Base-by-base conservation (phyloP, 2,113 vertebrate genomes). In the Echinops telfairi region DNA sequence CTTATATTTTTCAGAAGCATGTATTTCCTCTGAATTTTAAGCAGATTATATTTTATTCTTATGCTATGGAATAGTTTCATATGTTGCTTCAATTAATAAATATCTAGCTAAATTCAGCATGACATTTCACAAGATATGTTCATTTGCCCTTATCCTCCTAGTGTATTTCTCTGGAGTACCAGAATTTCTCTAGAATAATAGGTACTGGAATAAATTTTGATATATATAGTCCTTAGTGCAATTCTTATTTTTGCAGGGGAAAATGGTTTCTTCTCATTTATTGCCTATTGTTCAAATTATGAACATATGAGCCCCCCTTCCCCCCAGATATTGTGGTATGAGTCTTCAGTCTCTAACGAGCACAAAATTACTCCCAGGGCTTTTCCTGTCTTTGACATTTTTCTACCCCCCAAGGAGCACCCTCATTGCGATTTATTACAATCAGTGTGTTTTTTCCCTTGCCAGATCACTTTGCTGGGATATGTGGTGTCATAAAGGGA, bases 21-120 rank as follows among this genome's bases (percentile, higher is more conserved):
- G 3, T 1, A 53, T 89, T 94, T 15, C 20, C 15, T 80, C 38
- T 77, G 68, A 86, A 53, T 77, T 60, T 86, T 78, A 70, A 92
- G 14, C 47, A 57, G 38, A 47, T 83, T 84, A 86, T 43, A 81
- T 47, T 73, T 9, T 27, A 19, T 11, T n/a, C 47, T 84, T 29
- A 84, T 89, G 29, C 8, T 86, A n/a, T 88, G 19, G 88, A 90
- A 71, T 57, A 43, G 81, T 94, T 85, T 33, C 25, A 60, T 66
- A 53, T 40, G 27, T 14, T 83, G 90, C 77, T 88, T 95, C 57
- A 96, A 80, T 75, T 96, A 57, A 36, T 57, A 84, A 81, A 62
- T 31, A 77, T 38, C 47, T 8, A 77, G 76, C 53, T 20, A 92
- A 71, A 17, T 6, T 47, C 83, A 66, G 2, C 33, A 68, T 64